Conservation (phyloP, 1,140 invertebrate species). For the Anoplolepis gracilipes region DNA sequence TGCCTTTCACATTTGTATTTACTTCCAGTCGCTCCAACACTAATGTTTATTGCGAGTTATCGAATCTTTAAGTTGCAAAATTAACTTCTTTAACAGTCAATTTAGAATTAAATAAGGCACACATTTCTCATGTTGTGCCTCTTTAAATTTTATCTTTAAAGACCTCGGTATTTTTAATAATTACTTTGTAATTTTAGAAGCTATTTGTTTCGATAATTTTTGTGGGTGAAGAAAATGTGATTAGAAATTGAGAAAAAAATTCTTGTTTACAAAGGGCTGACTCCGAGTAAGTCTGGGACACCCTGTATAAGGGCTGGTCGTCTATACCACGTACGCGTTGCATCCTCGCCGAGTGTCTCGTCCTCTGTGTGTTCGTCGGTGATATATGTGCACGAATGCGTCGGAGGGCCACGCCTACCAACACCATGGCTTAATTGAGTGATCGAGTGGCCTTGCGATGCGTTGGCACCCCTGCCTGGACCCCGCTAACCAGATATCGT, state of each 20-base stretch:
- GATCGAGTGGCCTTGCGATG: constrained; percentile 82
- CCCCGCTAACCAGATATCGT: constrained; percentile 40
- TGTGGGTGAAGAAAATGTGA: background rate
- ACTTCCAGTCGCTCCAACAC: background rate
- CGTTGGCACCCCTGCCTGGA: constrained; percentile 76
- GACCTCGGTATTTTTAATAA: background rate
- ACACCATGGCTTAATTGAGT: constrained; percentile 84
- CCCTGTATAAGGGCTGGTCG: constrained; percentile 36
- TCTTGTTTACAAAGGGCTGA: background rate
- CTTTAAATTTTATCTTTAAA: no score
- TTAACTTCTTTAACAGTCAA: background rate
- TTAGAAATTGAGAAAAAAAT: background rate
- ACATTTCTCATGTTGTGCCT: background rate
- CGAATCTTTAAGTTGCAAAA: background rate
- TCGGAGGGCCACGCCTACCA: constrained; percentile 83
- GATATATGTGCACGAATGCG: constrained; percentile 82
- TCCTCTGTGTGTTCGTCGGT: constrained; percentile 72
- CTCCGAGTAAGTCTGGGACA: constrained; percentile 3
- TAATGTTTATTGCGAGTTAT: background rate
- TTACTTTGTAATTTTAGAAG: background rate
- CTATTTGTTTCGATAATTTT: background rate
- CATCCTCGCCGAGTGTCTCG: constrained; percentile 48
- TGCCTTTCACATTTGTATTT: background rate
- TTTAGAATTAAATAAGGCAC: background rate
- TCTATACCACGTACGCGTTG: constrained; percentile 34